Evolutionary conservation across 2,113 vertebrate genomes (phyloP), one percentile per base, ranked within the genome.

Genomic region (Callopanchax toddi): DNA sequence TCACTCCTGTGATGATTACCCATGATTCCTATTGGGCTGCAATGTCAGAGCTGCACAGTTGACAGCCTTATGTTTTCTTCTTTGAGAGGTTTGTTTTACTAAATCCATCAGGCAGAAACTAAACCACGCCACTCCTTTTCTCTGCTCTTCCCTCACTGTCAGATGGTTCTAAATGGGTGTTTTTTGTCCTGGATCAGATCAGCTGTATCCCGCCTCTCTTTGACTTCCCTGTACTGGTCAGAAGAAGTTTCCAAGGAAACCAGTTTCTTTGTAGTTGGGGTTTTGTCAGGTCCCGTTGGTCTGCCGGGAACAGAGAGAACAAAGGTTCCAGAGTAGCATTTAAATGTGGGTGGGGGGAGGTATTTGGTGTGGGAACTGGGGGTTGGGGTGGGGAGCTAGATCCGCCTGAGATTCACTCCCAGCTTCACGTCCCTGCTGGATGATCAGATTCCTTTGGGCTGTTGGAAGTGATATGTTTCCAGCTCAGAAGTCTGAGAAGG

Each of bases 161-260:
- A 7, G n/a, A n/a, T n/a, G n/a, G n/a, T n/a, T n/a, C n/a, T n/a
- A n/a, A n/a, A n/a, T n/a, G n/a, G n/a, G n/a, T n/a, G n/a, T n/a
- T n/a, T n/a, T n/a, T n/a, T n/a, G n/a, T n/a, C n/a, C n/a, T 66
- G 56, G 86, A 89, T 93, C 88, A 89, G 89, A 91, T 92, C 37
- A 8, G 87, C 86, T 90, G 82, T 89, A 91, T 91, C 92, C 72
- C 75, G 78, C 80, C 25, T 68, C 71, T 23, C 34, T 87, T 81
- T 46, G 37, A 59, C 86, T 89, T 36, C 22, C 16, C 23, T 40
- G 73, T 81, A 82, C 70, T 57, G 71, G 75, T 88, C 80, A 61
- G 74, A 76, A 83, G 76, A 84, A 89, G 95, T 96, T 95, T 93
- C 96, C 94, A 91, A 92, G 95, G 96, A 94, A 95, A 98, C 95